phyloP scores from a whole-genome alignment of 2,888 invertebrate species.

The Pseudanteris insignis region DNA sequence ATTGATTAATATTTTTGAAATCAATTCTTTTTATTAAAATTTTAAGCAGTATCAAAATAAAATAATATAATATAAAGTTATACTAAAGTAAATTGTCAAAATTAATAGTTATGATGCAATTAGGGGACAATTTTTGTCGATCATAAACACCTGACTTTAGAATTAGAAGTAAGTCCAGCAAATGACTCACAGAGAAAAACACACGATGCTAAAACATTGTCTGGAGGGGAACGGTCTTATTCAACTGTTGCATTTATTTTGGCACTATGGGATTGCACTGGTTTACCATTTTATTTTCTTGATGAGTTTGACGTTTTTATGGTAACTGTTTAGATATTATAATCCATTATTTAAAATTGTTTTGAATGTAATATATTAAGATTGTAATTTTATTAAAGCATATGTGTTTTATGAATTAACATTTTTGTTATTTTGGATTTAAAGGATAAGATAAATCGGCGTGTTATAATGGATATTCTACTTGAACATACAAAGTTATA shows the following conservation, averaged over 20 bases:
- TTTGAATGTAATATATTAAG: too few species aligned
- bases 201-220: constrained; percentile 75
- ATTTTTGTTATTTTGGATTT: background rate
- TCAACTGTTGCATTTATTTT: constrained; percentile 94
- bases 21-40: too few species aligned
- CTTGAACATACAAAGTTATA: constrained; percentile 77
- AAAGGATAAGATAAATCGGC: constrained; percentile 86
- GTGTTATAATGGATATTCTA: constrained; percentile 81
- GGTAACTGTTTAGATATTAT: constrained; percentile 67
- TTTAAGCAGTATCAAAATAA: background rate
- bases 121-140: constrained; percentile 70
- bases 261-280: constrained; percentile 91
- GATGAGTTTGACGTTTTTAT: constrained; percentile 98
- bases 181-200: constrained; percentile 64
- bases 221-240: constrained; percentile 95
- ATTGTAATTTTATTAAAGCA: too few species aligned
- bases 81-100: background rate
- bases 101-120: background rate
- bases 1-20: too few species aligned
- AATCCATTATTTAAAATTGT: too few species aligned
- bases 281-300: constrained; percentile 91
- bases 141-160: constrained; percentile 66
- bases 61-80: background rate
- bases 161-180: constrained; percentile 70
- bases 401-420: background rate